A percentile compares a stretch with the other conserved stretches of the same genome.
phyloP scores from a whole-genome alignment of 1,140 invertebrate species.

The Brachystomella parvula region DNA sequence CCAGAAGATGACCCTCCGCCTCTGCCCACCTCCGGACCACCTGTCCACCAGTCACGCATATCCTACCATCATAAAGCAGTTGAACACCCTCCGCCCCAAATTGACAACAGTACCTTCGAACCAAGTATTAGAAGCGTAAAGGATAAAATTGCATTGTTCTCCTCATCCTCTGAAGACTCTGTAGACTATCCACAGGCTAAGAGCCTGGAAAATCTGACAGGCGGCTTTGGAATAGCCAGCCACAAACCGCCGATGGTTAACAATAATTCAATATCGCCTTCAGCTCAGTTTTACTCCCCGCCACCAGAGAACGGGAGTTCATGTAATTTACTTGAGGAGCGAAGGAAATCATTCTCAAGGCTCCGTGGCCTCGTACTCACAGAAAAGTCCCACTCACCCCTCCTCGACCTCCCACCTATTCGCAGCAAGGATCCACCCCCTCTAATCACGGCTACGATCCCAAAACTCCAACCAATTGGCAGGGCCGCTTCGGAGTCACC shows the following conservation, averaged over 20 bases:
- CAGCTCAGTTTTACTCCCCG: too few species aligned
- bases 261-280: too few species aligned
- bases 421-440: slow-evolving; percentile 53
- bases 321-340: slow-evolving; percentile 39
- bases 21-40: slow-evolving; percentile 29
- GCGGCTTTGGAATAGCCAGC: too few species aligned
- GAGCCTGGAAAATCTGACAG: too few species aligned
- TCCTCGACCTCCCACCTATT: slow-evolving; percentile 68
- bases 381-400: slow-evolving; percentile 47
- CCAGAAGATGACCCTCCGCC: slow-evolving; percentile 34
- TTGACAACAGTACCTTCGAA: slow-evolving; percentile 46
- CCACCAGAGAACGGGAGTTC: too few species aligned
- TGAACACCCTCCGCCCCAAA: slow-evolving; percentile 15
- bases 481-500: background rate
- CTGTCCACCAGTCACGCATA: slow-evolving; percentile 22
- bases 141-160: slow-evolving; percentile 83
- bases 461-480: slow-evolving; percentile 11
- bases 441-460: slow-evolving; percentile 39
- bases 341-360: slow-evolving; percentile 43
- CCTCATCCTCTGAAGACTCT: slow-evolving; percentile 41
- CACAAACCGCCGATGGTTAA: too few species aligned
- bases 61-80: slow-evolving; percentile 24
- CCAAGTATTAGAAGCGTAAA: slow-evolving; percentile 68
- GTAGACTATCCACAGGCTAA: slow-evolving; percentile 39
- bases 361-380: slow-evolving; percentile 76